Conservation (phyloP, 2,888 invertebrate species). For the Cheilosia vulpina region DNA sequence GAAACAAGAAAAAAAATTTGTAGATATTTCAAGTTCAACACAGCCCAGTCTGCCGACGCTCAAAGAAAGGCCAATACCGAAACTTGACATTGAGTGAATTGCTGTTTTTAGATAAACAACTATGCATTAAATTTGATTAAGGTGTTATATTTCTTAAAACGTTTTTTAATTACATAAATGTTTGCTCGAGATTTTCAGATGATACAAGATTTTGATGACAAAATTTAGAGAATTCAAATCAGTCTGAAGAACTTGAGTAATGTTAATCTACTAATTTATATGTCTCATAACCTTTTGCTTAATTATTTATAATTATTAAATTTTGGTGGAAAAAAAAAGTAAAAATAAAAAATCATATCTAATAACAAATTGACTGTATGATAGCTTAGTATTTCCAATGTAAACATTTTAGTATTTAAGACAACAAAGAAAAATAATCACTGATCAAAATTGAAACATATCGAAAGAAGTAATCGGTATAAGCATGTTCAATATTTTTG, state of each 20-base stretch:
- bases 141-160: constrained; percentile 59
- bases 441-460: constrained; percentile 24
- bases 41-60: no score
- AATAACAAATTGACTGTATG: constrained; percentile 16
- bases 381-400: constrained; percentile 23
- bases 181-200: constrained; percentile 34
- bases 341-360: neutral
- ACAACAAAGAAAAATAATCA: neutral
- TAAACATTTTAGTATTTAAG: neutral
- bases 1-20: no score
- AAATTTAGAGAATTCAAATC: constrained; percentile 37
- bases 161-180: constrained; percentile 47
- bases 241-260: constrained; percentile 35
- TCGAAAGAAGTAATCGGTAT: constrained; percentile 17
- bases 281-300: constrained; percentile 18
- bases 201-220: constrained; percentile 41
- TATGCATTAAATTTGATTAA: constrained; percentile 34
- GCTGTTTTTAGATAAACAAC: neutral
- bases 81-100: no score
- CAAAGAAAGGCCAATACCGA: no score
- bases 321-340: neutral
- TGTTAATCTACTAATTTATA: constrained; percentile 19
- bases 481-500: constrained; percentile 35
- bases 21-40: no score
- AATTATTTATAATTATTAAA: constrained; percentile 13